Base-by-base conservation (phyloP, 2,888 invertebrate species). In the Chaetogeoica ovagalla region DNA sequence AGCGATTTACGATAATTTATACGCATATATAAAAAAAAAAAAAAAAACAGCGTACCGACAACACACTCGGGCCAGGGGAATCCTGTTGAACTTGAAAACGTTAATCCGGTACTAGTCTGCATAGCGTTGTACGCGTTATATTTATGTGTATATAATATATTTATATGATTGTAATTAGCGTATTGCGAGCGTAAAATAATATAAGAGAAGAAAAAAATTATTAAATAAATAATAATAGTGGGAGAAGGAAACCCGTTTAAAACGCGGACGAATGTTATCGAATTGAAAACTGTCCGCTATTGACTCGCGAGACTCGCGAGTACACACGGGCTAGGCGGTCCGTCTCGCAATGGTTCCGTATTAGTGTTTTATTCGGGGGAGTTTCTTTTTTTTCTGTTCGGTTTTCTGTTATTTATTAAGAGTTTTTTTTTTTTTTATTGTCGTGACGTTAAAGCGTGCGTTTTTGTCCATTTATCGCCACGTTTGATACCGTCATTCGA, bases 251-350 rank as follows among this genome's bases (percentile, higher is more conserved):
- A 59, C 21, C 48, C 21, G 23, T 43, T 43, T 39, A 48, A 48
- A 1, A n/a, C n/a, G n/a, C 30, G n/a, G 48, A 48, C 13, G 19
- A 48, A n/a, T 39, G 17, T 15, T 48, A 48, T 62, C 43, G 6
- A 71, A 13, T 71, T 8, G 1, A n/a, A 48, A 72, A 43, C 1
- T 5, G 71, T 11, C 9, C 23, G 17, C 48, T 43, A 48, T 15
- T n/a, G 48, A 13, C 48, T 60, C 13, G 48, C 60, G 21, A 0
- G 30, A 30, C 13, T 62, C 60, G 30, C 60, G 30, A 30, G 62
- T 19, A 30, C 72, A 30, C 72, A 48, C 62, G 62, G 23, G 72
- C 72, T 62, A 72, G 72, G 72, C 72, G 72, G 48, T 62, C 72
- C 62, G 48, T 62, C 13, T 72, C 72, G 72, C 72, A 72, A 48